phyloP scores from a whole-genome alignment of 1,140 invertebrate species.

The Brachionus plicatilis region DNA sequence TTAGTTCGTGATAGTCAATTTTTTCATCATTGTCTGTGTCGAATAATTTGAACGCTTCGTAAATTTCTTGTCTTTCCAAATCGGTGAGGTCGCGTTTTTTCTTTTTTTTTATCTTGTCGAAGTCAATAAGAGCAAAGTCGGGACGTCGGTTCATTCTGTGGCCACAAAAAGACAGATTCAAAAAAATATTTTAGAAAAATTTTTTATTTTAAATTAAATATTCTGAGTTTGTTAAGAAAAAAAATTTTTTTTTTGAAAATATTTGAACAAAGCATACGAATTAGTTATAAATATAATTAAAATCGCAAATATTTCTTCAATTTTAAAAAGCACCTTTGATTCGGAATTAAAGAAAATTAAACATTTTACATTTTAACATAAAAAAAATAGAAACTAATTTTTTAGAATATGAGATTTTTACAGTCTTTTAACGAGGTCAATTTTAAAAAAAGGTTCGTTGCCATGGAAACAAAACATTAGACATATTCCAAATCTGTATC shows the following conservation, averaged over 20 bases:
- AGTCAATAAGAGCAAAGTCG: conserved; percentile 36
- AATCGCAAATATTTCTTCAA: not conserved
- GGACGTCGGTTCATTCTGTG: conserved; percentile 29
- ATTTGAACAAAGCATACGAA: not conserved
- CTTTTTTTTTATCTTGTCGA: conserved; percentile 46
- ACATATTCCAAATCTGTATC: conserved; percentile 21
- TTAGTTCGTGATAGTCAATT: conserved; percentile 56
- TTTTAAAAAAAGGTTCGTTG: conserved; percentile 2
- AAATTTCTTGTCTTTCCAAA: conserved; percentile 56
- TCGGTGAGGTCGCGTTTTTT: conserved; percentile 49
- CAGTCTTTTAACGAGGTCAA: not conserved
- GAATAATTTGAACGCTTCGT: conserved; percentile 57
- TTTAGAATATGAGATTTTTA: not conserved
- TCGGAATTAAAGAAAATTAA: conserved; percentile 6
- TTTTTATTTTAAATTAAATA: conserved; percentile 8
- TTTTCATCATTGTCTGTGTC: conserved; percentile 56
- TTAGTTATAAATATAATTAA: not conserved
- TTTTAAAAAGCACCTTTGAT: conserved; percentile 28
- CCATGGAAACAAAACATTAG: conserved; percentile 8
- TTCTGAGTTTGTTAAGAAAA: not conserved
- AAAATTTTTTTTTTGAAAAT: conserved; percentile 26
- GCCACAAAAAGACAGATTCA: not conserved
- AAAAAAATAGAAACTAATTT: conserved; percentile 3
- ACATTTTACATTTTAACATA: conserved; percentile 30
- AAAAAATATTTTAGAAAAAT: not conserved